Base-by-base conservation (phyloP, 2,888 invertebrate species). In the Marronus borbonicus region DNA sequence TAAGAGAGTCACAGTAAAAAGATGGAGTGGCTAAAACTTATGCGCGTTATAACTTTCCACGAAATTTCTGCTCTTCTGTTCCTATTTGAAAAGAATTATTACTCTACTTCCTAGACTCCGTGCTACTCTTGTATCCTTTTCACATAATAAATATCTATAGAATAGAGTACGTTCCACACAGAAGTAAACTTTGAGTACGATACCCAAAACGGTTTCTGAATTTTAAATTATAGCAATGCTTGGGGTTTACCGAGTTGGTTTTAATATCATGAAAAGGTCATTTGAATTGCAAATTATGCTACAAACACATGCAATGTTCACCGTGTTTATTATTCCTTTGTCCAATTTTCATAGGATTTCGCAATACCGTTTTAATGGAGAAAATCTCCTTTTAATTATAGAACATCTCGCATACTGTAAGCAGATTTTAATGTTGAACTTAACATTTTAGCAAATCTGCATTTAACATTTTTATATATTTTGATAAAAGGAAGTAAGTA, bases 271-370 rank as follows among this genome's bases (percentile, higher is more conserved):
- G 17, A 17, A 49, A 17, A 31, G 36, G 12, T 36, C n/a, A 36
- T 70, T 70, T 70, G 70, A 52, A 70, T 70, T 70, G 55, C 70
- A 70, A 70, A 70, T 70, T 70, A 55, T 36, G 10, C 10, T n/a
- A 20, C 62, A 20, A 49, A 49, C 50, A 28, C 58, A 58, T 36
- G 58, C 39, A 72, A 58, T 20, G 8, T 36, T 17, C 28, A 36
- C 58, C 58, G 20, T 58, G 58, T 72, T 20, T 39, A 58, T 39
- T 72, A 72, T 72, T 58, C 58, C 72, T 39, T 60, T 58, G 58
- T 72, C n/a, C 44, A 58, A 72, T 72, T 72, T 72, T 44, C 72
- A 60, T 72, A 39, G 39, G 36, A 58, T 5, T 58, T 69, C 52
- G 39, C 58, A 72, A 72, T 58, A 14, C 58, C 20, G 4, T 31